phyloP scores from a whole-genome alignment of 2,113 vertebrate genomes.

The Hemiscyllium ocellatum region DNA sequence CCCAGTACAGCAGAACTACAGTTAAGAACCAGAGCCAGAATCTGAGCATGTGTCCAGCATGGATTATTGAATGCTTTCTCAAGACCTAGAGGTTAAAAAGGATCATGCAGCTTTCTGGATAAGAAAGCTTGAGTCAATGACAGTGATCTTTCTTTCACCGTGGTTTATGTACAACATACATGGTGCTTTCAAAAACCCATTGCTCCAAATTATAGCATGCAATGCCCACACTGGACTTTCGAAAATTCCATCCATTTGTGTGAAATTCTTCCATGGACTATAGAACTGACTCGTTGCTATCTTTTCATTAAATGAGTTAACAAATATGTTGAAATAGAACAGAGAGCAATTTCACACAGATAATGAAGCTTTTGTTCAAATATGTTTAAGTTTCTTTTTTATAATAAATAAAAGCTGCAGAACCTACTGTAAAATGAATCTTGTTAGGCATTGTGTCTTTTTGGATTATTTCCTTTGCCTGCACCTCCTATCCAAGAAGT shows the following conservation, averaged over 20 bases:
- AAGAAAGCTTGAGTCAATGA: neutral
- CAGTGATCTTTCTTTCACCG: neutral
- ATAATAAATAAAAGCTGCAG: neutral
- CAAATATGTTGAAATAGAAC: neutral
- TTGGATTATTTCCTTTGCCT: neutral
- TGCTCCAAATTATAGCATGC: neutral
- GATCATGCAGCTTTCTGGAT: neutral
- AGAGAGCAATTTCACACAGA: neutral
- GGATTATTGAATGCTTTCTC: neutral
- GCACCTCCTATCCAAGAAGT: neutral
- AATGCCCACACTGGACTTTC: neutral
- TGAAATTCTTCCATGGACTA: neutral
- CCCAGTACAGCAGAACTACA: neutral
- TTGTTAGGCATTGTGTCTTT: neutral
- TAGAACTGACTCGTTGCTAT: neutral
- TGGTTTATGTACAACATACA: neutral
- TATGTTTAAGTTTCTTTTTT: neutral
- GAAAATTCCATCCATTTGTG: neutral
- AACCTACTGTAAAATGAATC: too few species aligned
- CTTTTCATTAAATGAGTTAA: neutral
- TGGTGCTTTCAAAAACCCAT: neutral
- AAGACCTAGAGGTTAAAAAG: neutral
- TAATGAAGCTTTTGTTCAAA: neutral
- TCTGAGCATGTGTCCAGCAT: neutral
- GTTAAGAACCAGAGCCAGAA: neutral